These are phyloP conservation scores for Limnothrissa miodon DNA, from an alignment of 2,113 vertebrate species.

Conservation along the genomic window DNA sequence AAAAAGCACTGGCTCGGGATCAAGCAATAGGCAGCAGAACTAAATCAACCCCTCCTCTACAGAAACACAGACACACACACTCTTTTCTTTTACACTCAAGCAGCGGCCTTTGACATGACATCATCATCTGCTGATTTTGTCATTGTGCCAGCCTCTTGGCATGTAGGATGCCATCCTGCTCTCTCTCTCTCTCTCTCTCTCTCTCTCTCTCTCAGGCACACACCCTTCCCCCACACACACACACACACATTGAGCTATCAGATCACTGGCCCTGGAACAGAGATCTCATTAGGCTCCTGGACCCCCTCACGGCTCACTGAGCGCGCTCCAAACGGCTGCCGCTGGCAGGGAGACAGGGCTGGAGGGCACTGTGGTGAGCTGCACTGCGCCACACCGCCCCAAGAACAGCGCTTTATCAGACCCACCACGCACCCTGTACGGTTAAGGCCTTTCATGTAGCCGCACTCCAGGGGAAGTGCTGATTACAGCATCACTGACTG, in stretches of 20 bases:
- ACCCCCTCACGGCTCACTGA: not conserved
- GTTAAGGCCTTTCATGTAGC: not conserved
- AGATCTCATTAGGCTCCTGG: conserved; percentile 11
- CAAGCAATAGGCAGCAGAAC: not conserved
- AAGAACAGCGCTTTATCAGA: not conserved
- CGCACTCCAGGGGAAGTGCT: not conserved
- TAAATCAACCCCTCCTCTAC: not conserved
- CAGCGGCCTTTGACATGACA: not conserved
- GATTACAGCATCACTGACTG: not conserved
- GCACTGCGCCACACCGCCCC: no score
- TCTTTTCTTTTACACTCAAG: not conserved
- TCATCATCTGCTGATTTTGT: not conserved
- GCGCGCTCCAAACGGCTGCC: not conserved
- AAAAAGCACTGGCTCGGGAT: conserved; percentile 1
- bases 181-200: not conserved
- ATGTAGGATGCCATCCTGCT: conserved; percentile 16
- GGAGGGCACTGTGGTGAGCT: not conserved
- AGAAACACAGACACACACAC: not conserved
- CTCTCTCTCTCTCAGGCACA: no score
- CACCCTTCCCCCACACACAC: not conserved
- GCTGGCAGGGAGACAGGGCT: not conserved
- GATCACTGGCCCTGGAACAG: conserved; percentile 2
- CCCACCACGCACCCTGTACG: not conserved
- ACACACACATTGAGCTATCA: not conserved
- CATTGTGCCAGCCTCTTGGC: not conserved